Percentiles rank a stretch among this genome's conserved stretches.
These are phyloP conservation scores for Athrips mouffetella DNA, from an alignment of 2,888 invertebrate species.

Conservation along the genomic window DNA sequence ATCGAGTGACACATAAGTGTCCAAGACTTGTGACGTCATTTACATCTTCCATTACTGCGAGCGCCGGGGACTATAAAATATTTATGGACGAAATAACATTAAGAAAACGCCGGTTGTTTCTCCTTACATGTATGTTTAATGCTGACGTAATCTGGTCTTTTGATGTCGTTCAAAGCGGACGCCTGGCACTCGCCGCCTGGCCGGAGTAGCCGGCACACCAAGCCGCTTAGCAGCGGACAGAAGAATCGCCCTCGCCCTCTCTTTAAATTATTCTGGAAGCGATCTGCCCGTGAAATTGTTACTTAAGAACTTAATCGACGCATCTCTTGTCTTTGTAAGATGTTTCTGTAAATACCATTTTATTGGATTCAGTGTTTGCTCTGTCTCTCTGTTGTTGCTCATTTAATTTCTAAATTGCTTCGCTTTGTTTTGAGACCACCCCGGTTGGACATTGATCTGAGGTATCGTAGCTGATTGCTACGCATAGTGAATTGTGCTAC, in stretches of 20 bases:
- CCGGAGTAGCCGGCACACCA: constrained; percentile 16
- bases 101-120: constrained; percentile 60
- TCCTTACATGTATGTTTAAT: constrained; percentile 67
- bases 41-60: constrained; percentile 61
- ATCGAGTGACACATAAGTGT: constrained; percentile 21
- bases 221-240: constrained; percentile 43
- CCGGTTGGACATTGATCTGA: too few species aligned
- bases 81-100: constrained; percentile 68
- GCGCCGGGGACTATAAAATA: constrained; percentile 52
- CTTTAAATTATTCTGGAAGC: constrained; percentile 54
- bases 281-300: constrained; percentile 57
- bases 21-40: constrained; percentile 43
- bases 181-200: constrained; percentile 30
- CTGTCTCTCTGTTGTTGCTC: constrained; percentile 19
- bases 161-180: constrained; percentile 59
- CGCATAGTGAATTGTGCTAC: too few species aligned
- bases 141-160: constrained; percentile 57
- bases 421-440: background rate
- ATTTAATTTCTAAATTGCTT: constrained; percentile 17
- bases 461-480: background rate
- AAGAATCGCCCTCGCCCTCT: constrained; percentile 23
- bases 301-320: constrained; percentile 57
- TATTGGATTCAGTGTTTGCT: constrained; percentile 39
- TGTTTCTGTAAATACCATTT: constrained; percentile 43
- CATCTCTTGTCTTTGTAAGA: constrained; percentile 44